Evolutionary conservation across 2,888 invertebrate genomes (phyloP), one percentile per base, ranked within the genome.

Genomic region (Amphipoea lucens): DNA sequence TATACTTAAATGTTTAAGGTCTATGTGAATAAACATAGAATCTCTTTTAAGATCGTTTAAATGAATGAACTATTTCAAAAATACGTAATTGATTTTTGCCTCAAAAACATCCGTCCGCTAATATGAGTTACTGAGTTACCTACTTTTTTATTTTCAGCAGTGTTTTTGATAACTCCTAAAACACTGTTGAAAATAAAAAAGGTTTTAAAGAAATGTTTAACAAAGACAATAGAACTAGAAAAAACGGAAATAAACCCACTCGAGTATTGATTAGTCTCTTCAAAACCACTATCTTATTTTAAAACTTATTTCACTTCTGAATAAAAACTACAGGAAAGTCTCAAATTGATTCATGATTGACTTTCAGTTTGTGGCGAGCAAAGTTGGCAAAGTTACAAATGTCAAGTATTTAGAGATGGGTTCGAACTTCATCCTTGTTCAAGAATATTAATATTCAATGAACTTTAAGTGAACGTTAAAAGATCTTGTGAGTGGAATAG

Each of bases 361-460:
- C 80, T 89, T 85, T 79, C 51, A 75, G 83, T 77, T 79, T 66
- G 77, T n/a, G 71, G 79, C 57, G 76, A 67, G 45, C 45, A 51
- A 79, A 89, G 78, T 84, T 79, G 12, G 45, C 4, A 9, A 79
- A 83, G 69, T 83, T 76, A 80, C 80, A 82, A 89, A 84, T 86
- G 80, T 81, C 74, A 85, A 85, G 78, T 76, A 77, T 88, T 88
- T 78, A 75, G 60, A 76, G 63, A 73, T 70, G 60, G 42, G 29
- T 69, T 74, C 57, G n/a, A 85, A 83, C 73, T 85, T 79, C 42
- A 48, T 63, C 68, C 60, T 67, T 73, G 20, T 67, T 54, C 40
- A 67, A 40, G 66, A 73, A 81, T 70, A 42, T 85, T 85, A 85
- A 85, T 83, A 85, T 81, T 89, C 45, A 20, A 75, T 78, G 51